Evolutionary conservation across 2,888 invertebrate species (phyloP).

Genomic region (Lypha dubia): DNA sequence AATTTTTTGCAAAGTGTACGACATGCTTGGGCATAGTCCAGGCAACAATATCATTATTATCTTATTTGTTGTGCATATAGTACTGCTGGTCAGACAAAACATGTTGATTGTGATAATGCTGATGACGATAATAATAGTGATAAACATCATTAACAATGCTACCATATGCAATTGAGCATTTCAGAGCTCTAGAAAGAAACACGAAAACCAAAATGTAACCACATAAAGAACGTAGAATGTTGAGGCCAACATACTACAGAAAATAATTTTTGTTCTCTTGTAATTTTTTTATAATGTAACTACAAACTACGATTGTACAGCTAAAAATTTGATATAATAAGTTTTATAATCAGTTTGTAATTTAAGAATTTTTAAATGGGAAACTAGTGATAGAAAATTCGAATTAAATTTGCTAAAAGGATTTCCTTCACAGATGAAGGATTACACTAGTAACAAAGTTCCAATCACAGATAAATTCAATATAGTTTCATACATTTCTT

Average conservation of each 20-base stretch:
- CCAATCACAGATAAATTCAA: background rate
- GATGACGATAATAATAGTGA: constrained; percentile 60
- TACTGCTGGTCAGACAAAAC: constrained; percentile 20
- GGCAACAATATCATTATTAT: constrained; percentile 47
- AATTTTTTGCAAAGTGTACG: constrained; percentile 36
- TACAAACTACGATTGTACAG: background rate
- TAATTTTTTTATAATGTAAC: constrained; percentile 27
- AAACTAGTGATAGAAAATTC: background rate
- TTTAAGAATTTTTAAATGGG: background rate
- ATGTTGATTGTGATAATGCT: constrained; percentile 46
- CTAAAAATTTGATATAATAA: background rate
- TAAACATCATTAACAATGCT: constrained; percentile 63
- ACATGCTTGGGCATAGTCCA: constrained; percentile 7
- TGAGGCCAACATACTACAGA: constrained; percentile 66
- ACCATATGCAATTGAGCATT: constrained; percentile 68
- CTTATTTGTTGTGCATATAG: constrained; percentile 26
- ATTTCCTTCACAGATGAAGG: background rate
- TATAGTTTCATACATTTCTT: background rate
- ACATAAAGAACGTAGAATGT: constrained; percentile 66
- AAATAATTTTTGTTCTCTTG: constrained; percentile 52
- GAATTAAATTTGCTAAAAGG: background rate
- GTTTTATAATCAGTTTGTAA: constrained; percentile 15
- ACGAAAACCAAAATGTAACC: constrained; percentile 57
- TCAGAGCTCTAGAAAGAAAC: constrained; percentile 45
- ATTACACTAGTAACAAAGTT: background rate